Evolutionary conservation across 30 jellyfish, hydroid and myxozoan species (phyloP).

Genomic region (Turritopsis dohrnii): DNA sequence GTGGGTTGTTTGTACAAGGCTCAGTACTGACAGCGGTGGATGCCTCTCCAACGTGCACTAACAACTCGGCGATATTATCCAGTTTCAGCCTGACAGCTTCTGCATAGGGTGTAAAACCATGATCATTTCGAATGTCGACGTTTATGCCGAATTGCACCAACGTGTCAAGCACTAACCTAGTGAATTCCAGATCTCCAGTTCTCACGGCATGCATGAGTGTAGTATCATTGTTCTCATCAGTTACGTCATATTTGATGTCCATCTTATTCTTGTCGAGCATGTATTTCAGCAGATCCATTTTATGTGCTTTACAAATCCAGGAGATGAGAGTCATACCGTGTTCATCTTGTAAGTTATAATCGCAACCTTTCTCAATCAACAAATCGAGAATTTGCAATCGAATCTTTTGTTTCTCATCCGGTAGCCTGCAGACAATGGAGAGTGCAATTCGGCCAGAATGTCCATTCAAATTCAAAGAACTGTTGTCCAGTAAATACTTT

Average conservation of each 20-base stretch:
- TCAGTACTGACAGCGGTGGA: constrained; percentile 4
- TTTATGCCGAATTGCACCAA: constrained; percentile 37
- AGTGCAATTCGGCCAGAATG: constrained; percentile 42
- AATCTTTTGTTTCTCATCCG: constrained; percentile 44
- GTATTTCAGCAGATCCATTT: constrained; percentile 23
- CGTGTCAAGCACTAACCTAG: constrained; percentile 28
- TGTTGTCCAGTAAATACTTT: constrained; percentile 11
- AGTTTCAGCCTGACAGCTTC: constrained; percentile 51
- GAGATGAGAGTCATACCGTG: constrained; percentile 51
- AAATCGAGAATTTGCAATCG: constrained; percentile 33
- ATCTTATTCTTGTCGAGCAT: constrained; percentile 27
- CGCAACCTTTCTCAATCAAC: constrained; percentile 42
- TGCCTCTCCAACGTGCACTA: constrained; percentile 46
- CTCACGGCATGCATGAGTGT: constrained; percentile 73
- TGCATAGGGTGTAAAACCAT: constrained; percentile 61
- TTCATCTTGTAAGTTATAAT: constrained; percentile 32
- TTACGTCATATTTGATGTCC: constrained; percentile 42
- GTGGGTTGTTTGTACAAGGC: background rate
- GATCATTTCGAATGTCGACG: constrained; percentile 47
- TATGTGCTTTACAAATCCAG: constrained; percentile 49
- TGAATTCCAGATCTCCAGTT: constrained; percentile 38
- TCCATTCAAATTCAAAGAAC: constrained; percentile 3
- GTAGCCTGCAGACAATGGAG: constrained; percentile 51
- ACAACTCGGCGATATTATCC: constrained; percentile 35
- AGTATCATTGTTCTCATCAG: constrained; percentile 50